Evolutionary conservation across 1,140 invertebrate species (phyloP), one percentile per base, ranked within the genome.

Genomic region (Lepidurus packardi): DNA sequence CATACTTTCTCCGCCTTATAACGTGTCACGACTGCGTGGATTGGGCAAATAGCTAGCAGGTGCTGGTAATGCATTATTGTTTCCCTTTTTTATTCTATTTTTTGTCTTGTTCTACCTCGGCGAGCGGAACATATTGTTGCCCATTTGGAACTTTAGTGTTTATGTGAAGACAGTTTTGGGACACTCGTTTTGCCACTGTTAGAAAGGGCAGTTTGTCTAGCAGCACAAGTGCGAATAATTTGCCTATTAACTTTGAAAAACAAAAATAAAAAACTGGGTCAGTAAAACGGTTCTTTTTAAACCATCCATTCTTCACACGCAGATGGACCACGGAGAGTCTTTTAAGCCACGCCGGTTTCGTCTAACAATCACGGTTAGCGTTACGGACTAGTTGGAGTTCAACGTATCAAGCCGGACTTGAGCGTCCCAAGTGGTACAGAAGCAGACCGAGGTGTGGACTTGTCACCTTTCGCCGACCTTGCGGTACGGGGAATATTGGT

Each of bases 31-130:
- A 65, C 53, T 65, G 53, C 53, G 53, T 8, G 53, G 53, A n/a
- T 65, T 65, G 53, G 53, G 53, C 53, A 65, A 65, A 65, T 65
- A 65, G 53, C 53, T 65, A 65, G 53, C 53, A 65, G 53, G 53
- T 65, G 53, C 53, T 65, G 16, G 53, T 65, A 65, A 65, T 65
- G 53, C 3, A 9, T 65, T 65, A 65, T 21, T 13, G 53, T 16
- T 34, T 34, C 34, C 3, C 34, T 34, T 34, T 34, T 34, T 34
- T 34, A 34, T 34, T 34, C 34, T 34, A 34, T 34, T 34, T 34
- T 34, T 34, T 21, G 53, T 65, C 21, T 65, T 65, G 16, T 65
- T 65, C 53, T 13, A n/a, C 16, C 21, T 65, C 53, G 53, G 4
- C 21, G 53, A 65, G 53, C n/a, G 10, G 53, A 65, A 16, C 53